Evolutionary conservation across 1,140 invertebrate species (phyloP), one percentile per base, ranked within the genome.

Genomic region (Planococcus citri): DNA sequence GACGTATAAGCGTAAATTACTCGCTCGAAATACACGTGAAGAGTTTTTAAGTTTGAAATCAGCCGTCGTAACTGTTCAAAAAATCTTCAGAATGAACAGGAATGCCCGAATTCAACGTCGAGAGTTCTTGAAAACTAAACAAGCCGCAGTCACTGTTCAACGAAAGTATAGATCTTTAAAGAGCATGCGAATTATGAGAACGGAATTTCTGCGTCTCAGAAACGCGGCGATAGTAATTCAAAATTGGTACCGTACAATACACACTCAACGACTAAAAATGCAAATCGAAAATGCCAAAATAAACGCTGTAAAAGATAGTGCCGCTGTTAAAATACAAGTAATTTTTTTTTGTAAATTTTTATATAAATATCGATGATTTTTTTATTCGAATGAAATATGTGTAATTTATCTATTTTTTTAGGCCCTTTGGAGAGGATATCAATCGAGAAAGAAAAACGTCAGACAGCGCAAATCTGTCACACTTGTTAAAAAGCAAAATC

Each of bases 351-450:
- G n/a, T n/a, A n/a, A n/a, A n/a, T n/a, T n/a, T n/a, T n/a, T n/a
- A n/a, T n/a, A n/a, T n/a, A n/a, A n/a, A n/a, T n/a, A n/a, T n/a
- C n/a, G n/a, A n/a, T n/a, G n/a, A n/a, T 17, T 51, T 51, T 51
- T 51, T 9, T 51, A n/a, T n/a, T n/a, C n/a, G n/a, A n/a, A n/a
- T n/a, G n/a, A n/a, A n/a, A n/a, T n/a, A n/a, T n/a, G n/a, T n/a
- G n/a, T n/a, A n/a, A n/a, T n/a, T n/a, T n/a, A n/a, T n/a, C n/a
- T n/a, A n/a, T n/a, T n/a, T n/a, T n/a, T n/a, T n/a, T n/a, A n/a
- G 80, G 78, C 84, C 17, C 72, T 80, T n/a, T 88, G 85, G 83
- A 82, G 83, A 69, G 86, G 86, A 1, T 82, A 85, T 73, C 75
- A 70, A 17, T 76, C 80, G 17, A 80, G 87, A 10, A 73, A 76